These are phyloP conservation scores for Salpingus planirostris DNA, from an alignment of 2,888 invertebrate genomes.

Conservation along the genomic window DNA sequence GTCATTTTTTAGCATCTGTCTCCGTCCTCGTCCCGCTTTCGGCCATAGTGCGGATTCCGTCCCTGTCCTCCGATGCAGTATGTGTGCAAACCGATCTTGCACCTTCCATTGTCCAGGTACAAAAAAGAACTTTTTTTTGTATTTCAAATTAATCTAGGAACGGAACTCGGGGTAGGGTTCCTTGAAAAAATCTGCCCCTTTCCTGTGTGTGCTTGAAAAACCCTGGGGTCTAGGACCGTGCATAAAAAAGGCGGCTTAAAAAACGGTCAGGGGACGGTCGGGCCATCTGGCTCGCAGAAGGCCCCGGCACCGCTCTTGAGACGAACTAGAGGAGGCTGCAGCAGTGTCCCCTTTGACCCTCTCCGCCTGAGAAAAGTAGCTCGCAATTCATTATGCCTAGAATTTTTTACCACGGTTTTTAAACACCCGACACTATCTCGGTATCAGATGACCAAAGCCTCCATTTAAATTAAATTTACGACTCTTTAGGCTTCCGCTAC, in stretches of 20 bases:
- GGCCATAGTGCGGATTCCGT: slow-evolving; percentile 8
- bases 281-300: slow-evolving; percentile 38
- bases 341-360: slow-evolving; percentile 35
- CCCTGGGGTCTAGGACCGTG: slow-evolving; percentile 32
- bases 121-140: slow-evolving; percentile 25
- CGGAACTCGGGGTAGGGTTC: slow-evolving; percentile 43
- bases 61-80: slow-evolving; percentile 20
- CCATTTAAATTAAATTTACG: slow-evolving; percentile 18
- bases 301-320: slow-evolving; percentile 34
- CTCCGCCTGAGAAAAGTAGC: slow-evolving; percentile 31
- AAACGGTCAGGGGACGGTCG: slow-evolving; percentile 40
- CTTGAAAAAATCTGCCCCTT: slow-evolving; percentile 43
- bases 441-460: slow-evolving; percentile 22
- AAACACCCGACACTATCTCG: slow-evolving; percentile 21
- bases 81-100: slow-evolving; percentile 39
- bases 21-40: slow-evolving; percentile 15
- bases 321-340: slow-evolving; percentile 29
- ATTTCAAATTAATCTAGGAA: slow-evolving; percentile 41
- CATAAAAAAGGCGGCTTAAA: slow-evolving; percentile 42
- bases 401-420: slow-evolving; percentile 3
- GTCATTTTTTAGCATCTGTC: slow-evolving; percentile 24
- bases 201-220: slow-evolving; percentile 36
- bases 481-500: slow-evolving; percentile 4
- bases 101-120: slow-evolving; percentile 36
- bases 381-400: slow-evolving; percentile 15